These are phyloP conservation scores for Notarius lentiginosus DNA, from an alignment of 2,113 vertebrate species.

Conservation along the genomic window DNA sequence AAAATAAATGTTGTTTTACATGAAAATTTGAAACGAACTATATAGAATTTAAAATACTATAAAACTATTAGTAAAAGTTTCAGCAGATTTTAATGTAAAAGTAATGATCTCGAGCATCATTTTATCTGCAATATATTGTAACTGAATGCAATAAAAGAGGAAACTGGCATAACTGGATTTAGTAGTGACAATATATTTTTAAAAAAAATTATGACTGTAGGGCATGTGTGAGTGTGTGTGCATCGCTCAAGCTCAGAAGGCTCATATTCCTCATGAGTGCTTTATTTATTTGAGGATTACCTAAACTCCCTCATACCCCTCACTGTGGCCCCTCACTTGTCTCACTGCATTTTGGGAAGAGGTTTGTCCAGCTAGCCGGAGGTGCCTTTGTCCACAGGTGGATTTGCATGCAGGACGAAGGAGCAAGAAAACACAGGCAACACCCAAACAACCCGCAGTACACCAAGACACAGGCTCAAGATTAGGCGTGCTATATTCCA, in stretches of 20 bases:
- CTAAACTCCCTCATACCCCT: constrained; percentile 79
- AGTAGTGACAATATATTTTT: too few species aligned
- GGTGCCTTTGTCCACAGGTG: constrained; percentile 75
- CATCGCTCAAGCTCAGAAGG: constrained; percentile 28
- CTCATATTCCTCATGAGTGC: constrained; percentile 62
- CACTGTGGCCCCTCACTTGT: constrained; percentile 59
- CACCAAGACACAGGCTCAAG: constrained; percentile 50
- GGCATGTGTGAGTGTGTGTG: neutral
- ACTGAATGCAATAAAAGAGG: too few species aligned
- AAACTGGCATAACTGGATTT: too few species aligned
- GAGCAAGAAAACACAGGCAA: constrained; percentile 46
- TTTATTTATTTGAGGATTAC: constrained; percentile 83
- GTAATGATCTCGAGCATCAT: too few species aligned
- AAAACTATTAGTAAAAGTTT: too few species aligned
- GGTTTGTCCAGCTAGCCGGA: constrained; percentile 73
- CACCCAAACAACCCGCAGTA: constrained; percentile 53
- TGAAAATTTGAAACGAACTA: neutral
- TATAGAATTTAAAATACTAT: too few species aligned
- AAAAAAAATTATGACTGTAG: too few species aligned
- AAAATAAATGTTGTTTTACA: neutral
- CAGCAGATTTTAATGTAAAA: too few species aligned
- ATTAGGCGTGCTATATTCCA: neutral
- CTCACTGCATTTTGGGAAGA: constrained; percentile 74
- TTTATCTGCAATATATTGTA: too few species aligned
- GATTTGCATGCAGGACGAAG: constrained; percentile 70